A percentile compares a stretch with the other conserved stretches of the same genome.
These are phyloP conservation scores for Zosterops borbonicus DNA, from an alignment of 2,113 vertebrate species.

Conservation along the genomic window DNA sequence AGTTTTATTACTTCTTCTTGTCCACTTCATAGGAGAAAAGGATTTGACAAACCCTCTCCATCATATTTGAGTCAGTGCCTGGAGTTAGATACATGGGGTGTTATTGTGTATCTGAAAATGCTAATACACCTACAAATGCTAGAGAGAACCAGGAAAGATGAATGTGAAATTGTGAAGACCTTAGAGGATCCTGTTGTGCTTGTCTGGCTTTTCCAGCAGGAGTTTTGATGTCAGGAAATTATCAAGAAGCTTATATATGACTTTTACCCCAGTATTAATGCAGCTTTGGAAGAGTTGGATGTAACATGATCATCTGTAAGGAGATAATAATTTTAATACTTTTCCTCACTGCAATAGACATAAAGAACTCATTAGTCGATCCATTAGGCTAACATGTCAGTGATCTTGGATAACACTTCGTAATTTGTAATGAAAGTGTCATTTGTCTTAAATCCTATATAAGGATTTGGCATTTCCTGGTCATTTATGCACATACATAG, in stretches of 20 bases:
- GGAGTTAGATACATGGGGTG: background rate
- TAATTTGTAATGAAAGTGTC: background rate
- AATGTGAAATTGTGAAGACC: background rate
- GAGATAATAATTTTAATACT: background rate
- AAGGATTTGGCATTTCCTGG: background rate
- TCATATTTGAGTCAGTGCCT: background rate
- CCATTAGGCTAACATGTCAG: background rate
- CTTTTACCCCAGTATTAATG: background rate
- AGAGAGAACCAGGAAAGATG: background rate
- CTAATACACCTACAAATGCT: background rate
- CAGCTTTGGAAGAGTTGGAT: background rate
- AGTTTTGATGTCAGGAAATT: background rate
- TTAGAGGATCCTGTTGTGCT: background rate
- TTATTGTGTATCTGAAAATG: background rate
- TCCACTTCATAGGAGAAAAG: background rate
- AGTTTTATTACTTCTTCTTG: background rate
- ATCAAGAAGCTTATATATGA: background rate
- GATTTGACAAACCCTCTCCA: background rate
- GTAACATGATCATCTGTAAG: background rate
- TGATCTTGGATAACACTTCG: fast-evolving
- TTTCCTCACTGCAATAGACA: background rate
- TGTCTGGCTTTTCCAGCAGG: background rate
- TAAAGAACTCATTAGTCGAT: background rate
- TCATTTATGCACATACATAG: background rate
- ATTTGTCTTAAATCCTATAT: background rate